Conservation (phyloP, 2,113 vertebrate species). For the Melierax canorus region DNA sequence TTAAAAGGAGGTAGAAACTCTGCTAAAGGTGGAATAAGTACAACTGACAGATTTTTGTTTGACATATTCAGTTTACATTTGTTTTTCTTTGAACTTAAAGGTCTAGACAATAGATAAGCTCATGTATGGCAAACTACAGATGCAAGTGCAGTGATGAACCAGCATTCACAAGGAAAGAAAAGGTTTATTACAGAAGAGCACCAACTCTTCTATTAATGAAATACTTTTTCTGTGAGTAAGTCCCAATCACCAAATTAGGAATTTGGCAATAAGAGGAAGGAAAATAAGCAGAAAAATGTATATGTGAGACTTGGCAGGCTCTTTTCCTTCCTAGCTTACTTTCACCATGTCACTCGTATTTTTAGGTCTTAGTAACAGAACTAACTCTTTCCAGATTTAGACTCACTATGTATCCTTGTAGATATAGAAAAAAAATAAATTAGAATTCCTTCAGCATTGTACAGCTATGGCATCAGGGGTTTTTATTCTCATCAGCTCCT, state of each 20-base stretch:
- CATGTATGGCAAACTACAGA: background rate
- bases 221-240: background rate
- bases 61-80: background rate
- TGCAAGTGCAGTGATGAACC: background rate
- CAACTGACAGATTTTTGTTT: background rate
- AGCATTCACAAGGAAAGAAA: background rate
- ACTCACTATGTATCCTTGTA: background rate
- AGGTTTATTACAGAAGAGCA: background rate
- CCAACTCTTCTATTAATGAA: background rate
- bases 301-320: background rate
- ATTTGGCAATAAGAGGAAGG: background rate
- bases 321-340: background rate
- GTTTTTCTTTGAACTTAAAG: background rate
- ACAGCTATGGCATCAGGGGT: rapidly evolving
- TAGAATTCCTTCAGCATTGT: background rate
- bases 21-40: rapidly evolving
- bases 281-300: background rate
- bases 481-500: background rate
- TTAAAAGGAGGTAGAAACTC: background rate
- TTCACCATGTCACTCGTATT: rapidly evolving
- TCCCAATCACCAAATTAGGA: background rate
- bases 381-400: background rate
- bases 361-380: background rate
- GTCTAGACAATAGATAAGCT: background rate
- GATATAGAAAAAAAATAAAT: background rate